Percentiles rank a stretch among this genome's conserved stretches.
Conservation (phyloP, 1,140 invertebrate species). For the Anagrus nilaparvatae region DNA sequence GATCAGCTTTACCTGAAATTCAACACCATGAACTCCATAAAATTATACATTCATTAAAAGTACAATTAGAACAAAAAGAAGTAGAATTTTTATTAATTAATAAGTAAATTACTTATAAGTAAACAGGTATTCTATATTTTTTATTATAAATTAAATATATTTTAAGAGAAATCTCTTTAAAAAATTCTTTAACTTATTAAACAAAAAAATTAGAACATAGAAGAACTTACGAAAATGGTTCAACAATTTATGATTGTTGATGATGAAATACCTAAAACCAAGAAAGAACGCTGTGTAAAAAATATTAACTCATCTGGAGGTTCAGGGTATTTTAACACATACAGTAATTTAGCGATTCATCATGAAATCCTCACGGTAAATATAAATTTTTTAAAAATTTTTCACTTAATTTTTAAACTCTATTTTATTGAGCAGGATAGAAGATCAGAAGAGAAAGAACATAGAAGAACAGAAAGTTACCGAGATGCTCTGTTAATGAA, state of each 20-base stretch:
- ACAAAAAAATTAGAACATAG: conserved; percentile 30
- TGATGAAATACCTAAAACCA: conserved; percentile 39
- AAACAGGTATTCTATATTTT: conserved; percentile 31
- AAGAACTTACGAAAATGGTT: conserved; percentile 39
- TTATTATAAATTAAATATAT: not conserved
- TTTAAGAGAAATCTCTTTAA: not conserved
- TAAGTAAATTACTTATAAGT: too few species aligned
- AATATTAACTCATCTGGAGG: conserved; percentile 46
- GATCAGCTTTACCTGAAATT: conserved; percentile 49
- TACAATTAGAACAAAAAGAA: conserved; percentile 35
- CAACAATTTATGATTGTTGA: conserved; percentile 36
- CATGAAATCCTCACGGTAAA: conserved; percentile 80
- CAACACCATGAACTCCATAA: conserved; percentile 53
- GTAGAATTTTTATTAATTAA: conserved; percentile 27
- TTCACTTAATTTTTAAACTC: conserved; percentile 8
- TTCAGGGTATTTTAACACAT: conserved; percentile 86
- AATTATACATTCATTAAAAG: conserved; percentile 43
- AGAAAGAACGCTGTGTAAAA: conserved; percentile 34
- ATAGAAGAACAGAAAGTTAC: conserved; percentile 89
- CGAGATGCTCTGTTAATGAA: conserved; percentile 88
- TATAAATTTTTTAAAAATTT: conserved; percentile 11
- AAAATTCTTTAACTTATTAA: conserved; percentile 1
- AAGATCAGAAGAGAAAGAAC: too few species aligned
- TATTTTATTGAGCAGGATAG: conserved; percentile 56
- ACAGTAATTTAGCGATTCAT: conserved; percentile 96